Percentiles rank a stretch among this genome's conserved stretches.
phyloP scores from a whole-genome alignment of 2,113 vertebrate species.

The Phrynosoma platyrhinos region DNA sequence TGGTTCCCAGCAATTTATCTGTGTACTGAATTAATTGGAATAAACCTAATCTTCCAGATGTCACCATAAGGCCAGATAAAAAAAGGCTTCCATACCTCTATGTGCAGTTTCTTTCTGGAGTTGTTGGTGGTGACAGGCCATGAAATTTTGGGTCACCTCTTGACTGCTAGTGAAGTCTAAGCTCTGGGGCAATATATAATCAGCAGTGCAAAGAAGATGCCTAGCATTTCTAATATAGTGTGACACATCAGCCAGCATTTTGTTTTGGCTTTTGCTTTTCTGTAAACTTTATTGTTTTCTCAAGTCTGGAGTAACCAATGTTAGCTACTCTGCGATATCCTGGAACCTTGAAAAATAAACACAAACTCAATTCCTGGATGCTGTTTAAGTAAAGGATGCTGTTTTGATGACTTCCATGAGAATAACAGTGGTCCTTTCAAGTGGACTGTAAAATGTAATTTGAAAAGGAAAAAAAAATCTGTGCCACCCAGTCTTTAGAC shows the following conservation, averaged over 20 bases:
- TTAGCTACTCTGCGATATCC: not conserved
- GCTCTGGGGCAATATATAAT: not conserved
- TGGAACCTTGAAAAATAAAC: not conserved
- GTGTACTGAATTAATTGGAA: conserved; percentile 7
- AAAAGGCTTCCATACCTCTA: not conserved
- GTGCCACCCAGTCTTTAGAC: not conserved
- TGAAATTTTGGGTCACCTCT: not conserved
- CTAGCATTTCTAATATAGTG: not conserved
- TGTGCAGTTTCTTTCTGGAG: fast-evolving
- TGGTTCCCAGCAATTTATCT: not conserved
- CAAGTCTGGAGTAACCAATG: not conserved
- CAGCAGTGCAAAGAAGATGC: too few relatives aligned
- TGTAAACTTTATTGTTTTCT: not conserved
- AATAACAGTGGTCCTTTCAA: not conserved
- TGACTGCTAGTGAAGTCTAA: not conserved
- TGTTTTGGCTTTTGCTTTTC: not conserved
- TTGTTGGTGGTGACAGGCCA: not conserved
- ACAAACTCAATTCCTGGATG: not conserved
- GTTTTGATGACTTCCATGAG: not conserved
- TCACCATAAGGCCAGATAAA: not conserved
- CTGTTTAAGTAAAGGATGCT: not conserved
- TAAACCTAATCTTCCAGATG: not conserved
- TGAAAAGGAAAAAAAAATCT: not conserved
- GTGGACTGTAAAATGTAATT: not conserved
- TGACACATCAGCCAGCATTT: not conserved